Base-by-base conservation (phyloP, 2,888 invertebrate species). In the Lasioglossum lativentre region DNA sequence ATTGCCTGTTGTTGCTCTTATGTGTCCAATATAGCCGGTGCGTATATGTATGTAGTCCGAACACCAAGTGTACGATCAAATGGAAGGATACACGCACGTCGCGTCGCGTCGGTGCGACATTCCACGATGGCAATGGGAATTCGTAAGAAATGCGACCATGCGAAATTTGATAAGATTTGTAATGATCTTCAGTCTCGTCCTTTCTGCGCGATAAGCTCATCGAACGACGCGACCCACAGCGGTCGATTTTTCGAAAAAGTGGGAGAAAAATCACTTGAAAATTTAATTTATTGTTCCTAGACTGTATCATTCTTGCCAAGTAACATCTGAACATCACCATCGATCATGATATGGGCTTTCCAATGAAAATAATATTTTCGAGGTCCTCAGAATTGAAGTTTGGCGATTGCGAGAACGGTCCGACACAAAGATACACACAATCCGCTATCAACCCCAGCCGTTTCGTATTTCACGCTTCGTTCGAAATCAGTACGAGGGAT, bases 41-140 rank as follows among this genome's bases (percentile, higher is more conserved):
- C 6, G 23, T 45, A 6, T 23, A 19, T 19, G 8, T 52, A 52
- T 19, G 16, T 59, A 42, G 42, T 34, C 34, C 5, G 12, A 16
- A 23, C 38, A 19, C 12, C 71, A 19, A 56, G 52, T 34, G 34
- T 42, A 52, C 76, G 73, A 77, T 83, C 81, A 81, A 81, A 83
- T 34, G 34, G 34, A 34, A 34, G 34, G 34, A 34, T 34, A 34
- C 34, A 34, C 34, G 34, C 34, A 34, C 34, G 45, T n/a, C n/a
- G n/a, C n/a, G n/a, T n/a, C n/a, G n/a, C n/a, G n/a, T 45, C 5
- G 30, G 12, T 27, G 30, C 40, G n/a, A 70, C 75, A 38, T 52
- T 75, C 47, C 59, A 10, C 27, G 30, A 66, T 47, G 23, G 30
- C n/a, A 2, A 14, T 40, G 19, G 14, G 12, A n/a, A 16, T 63